Evolutionary conservation across 92 coral and sea anemone genomes (phyloP), one percentile per base, ranked within the genome.

Genomic region (Actinostola sp.): DNA sequence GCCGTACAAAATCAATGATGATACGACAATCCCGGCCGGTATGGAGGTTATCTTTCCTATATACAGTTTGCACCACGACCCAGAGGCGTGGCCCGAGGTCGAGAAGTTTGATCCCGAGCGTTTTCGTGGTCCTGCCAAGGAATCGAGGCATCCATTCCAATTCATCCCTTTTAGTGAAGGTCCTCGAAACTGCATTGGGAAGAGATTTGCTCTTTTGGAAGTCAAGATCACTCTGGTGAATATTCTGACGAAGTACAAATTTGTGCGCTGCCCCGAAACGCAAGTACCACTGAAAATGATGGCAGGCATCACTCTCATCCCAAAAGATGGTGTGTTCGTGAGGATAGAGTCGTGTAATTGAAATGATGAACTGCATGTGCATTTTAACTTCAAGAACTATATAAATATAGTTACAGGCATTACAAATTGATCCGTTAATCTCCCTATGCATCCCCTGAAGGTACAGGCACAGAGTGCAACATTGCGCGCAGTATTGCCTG

Each of bases 31-130:
- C 15, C 92, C 89, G 30, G 80, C 86, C 8, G 92, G 89, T 0
- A 73, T 70, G 57, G 79, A 72, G 11, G 63, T 88, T n/a, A 33
- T 71, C n/a, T 36, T 88, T 2, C 89, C 92, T 23, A 30, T 88
- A 14, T 83, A 73, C 54, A 70, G 71, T 11, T 64, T 88, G 34
- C 89, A 88, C 72, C 82, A 83, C 29, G 89, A 88, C 50, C 86
- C 86, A 21, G 80, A 88, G 9, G 89, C 76, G 35, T 88, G 92
- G 92, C 82, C 92, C 16, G 72, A 88, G 16, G 82, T 73, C n/a
- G 82, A 88, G 1, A 80, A 82, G 61, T 88, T 77, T 70, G 83
- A 88, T 67, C 92, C 92, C 14, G 92, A 88, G 59, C 80, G 92
- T 13, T 88, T 88, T 76, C 84, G 92, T 34, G 92, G 87, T 17